These are phyloP conservation scores for Thalassarche chlororhynchos DNA, from an alignment of 2,113 vertebrate genomes.

Conservation along the genomic window DNA sequence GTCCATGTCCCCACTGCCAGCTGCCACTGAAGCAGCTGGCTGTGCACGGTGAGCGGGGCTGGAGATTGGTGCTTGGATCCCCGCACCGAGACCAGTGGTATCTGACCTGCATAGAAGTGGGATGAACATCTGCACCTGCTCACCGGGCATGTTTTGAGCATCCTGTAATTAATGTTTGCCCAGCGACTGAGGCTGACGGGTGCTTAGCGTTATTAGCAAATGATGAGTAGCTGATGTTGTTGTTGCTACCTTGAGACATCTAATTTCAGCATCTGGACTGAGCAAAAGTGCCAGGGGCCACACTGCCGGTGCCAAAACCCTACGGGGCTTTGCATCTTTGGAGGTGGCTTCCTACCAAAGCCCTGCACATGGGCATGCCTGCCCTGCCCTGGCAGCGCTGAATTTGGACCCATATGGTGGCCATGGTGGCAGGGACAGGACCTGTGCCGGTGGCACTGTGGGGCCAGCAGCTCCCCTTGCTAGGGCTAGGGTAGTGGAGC, in stretches of 20 bases:
- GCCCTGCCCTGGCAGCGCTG: accelerated
- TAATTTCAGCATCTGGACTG: conserved; percentile 33
- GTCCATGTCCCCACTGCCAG: background rate
- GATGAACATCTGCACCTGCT: background rate
- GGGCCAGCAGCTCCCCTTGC: background rate
- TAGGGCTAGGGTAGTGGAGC: background rate
- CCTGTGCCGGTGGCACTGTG: background rate
- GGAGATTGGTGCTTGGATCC: background rate
- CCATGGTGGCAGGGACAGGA: background rate
- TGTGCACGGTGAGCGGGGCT: background rate
- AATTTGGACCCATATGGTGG: background rate
- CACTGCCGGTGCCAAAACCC: background rate
- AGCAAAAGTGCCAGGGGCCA: background rate
- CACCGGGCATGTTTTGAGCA: background rate
- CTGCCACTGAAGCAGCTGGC: accelerated
- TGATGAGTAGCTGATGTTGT: conserved; percentile 28
- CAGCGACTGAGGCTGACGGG: background rate
- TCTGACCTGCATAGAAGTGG: background rate
- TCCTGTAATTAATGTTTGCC: conserved; percentile 40
- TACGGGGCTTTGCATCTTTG: background rate
- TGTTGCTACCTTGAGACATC: background rate
- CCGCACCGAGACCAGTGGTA: accelerated
- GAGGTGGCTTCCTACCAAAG: background rate
- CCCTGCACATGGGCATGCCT: background rate
- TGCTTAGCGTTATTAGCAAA: background rate